A percentile compares a stretch with the other conserved stretches of the same genome.
These are phyloP conservation scores for Hydroisotoma schaefferi DNA, from an alignment of 2,888 invertebrate species.

Conservation along the genomic window DNA sequence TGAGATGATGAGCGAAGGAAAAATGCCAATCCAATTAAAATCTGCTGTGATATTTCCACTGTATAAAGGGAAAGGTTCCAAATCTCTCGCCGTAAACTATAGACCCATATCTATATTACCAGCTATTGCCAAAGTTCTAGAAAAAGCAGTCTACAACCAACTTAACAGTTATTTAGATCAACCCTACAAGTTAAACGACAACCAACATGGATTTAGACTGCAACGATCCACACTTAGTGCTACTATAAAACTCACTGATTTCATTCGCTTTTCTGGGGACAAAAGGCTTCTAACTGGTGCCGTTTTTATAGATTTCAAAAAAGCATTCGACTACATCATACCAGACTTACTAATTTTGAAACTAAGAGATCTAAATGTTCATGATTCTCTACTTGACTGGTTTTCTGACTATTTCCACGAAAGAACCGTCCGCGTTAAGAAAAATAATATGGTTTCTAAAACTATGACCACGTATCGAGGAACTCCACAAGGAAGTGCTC, in stretches of 20 bases:
- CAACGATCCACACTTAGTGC: conserved; percentile 6
- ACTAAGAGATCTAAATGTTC: not conserved
- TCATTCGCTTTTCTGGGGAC: conserved; percentile 4
- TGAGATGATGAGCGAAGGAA: not conserved
- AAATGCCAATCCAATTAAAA: not conserved
- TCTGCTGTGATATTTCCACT: too few species aligned
- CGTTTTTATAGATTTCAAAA: conserved; percentile 9
- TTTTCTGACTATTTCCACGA: not conserved
- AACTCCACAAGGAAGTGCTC: not conserved
- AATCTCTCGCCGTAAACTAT: not conserved
- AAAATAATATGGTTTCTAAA: not conserved
- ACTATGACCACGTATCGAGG: not conserved
- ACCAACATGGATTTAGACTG: conserved; percentile 3
- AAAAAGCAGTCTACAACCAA: not conserved
- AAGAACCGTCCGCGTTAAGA: not conserved
- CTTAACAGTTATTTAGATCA: not conserved
- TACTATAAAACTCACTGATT: conserved; percentile 9
- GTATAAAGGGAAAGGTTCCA: not conserved
- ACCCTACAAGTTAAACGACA: not conserved
- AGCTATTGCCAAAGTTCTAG: not conserved
- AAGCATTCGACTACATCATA: conserved; percentile 14
- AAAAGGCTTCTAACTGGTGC: not conserved
- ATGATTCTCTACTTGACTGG: not conserved
- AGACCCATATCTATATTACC: not conserved
- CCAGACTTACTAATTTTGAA: not conserved